Evolutionary conservation across 2,888 invertebrate genomes (phyloP), one percentile per base, ranked within the genome.

Genomic region (Hypselothyrea guttata): DNA sequence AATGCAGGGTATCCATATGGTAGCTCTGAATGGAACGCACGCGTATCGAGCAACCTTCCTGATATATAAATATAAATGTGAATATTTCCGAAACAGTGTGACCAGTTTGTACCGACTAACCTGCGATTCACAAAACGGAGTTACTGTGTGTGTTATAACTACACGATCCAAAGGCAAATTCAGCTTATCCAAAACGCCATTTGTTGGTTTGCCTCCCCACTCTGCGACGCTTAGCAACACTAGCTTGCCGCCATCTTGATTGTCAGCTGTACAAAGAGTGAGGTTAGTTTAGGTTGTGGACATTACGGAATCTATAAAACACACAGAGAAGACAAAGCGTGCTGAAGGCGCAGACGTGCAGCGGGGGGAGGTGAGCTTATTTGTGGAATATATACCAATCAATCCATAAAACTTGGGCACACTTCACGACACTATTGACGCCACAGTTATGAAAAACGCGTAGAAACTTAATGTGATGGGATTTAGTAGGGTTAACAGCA

Each of bases 81-180:
- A 7, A 16, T 33, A 48, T 8, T 13, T 1, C 37, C 7, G 9
- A 11, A 38, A 7, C n/a, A 38, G 18, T 9, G 18, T 18, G 38
- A 18, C 16, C 38, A 18, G 9, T 2, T 22, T 22, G 2, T 4
- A 22, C n/a, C n/a, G n/a, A 65, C 75, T 76, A 71, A 92, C 92
- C 90, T 92, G 91, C 7, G 90, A 90, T 5, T 82, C 69, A 79
- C 94, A 94, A 46, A 89, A 90, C 62, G 92, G 92, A 0, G 93
- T 92, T 1, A 92, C 94, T 0, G 94, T 94, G 68, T 94, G 94
- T 0, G 92, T 91, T 52, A 94, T 93, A 42, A 94, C 91, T 0
- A 94, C 92, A 41, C 90, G 88, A 4, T 90, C 88, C 9, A 91
- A 90, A n/a, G 92, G 92, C 83, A 92, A 90, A 0, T 91, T 90